Conservation (phyloP, 1,140 invertebrate species). For the Leptonema lineaticorne region DNA sequence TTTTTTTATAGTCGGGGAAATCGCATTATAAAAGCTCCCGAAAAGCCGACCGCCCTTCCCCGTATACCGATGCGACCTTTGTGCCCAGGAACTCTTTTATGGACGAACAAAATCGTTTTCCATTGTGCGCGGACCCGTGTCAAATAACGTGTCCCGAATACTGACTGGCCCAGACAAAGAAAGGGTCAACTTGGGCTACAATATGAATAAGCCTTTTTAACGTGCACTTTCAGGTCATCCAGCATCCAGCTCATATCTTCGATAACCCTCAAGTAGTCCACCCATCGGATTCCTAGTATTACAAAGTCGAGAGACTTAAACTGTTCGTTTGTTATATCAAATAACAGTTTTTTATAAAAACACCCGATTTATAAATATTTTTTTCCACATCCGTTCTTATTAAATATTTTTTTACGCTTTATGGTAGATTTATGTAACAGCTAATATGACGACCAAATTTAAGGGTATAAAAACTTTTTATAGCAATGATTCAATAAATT, state of each 20-base stretch:
- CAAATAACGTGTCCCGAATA: conserved; percentile 32
- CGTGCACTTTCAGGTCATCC: conserved; percentile 24
- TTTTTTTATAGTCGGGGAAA: background rate
- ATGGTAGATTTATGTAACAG: no score
- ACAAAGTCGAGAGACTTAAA: no score
- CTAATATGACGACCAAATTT: no score
- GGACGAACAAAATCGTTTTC: conserved; percentile 31
- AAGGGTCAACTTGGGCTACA: conserved; percentile 22
- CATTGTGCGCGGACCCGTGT: conserved; percentile 30
- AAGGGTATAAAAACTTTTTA: no score
- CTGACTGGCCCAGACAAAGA: conserved; percentile 8
- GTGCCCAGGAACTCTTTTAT: conserved; percentile 27
- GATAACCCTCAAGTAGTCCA: conserved; percentile 11
- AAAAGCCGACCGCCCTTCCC: background rate
- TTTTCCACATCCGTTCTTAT: no score
- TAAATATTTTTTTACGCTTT: no score
- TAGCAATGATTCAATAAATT: no score
- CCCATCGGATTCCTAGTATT: background rate
- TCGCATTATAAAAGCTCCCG: conserved; percentile 15
- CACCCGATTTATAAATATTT: no score
- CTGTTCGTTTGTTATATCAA: no score
- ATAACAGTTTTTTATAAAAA: no score
- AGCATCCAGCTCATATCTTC: conserved; percentile 6
- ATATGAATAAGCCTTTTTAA: conserved; percentile 33
- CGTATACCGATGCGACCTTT: conserved; percentile 9